phyloP scores from a whole-genome alignment of 2,888 invertebrate species.

The Scrobipalpa costella region DNA sequence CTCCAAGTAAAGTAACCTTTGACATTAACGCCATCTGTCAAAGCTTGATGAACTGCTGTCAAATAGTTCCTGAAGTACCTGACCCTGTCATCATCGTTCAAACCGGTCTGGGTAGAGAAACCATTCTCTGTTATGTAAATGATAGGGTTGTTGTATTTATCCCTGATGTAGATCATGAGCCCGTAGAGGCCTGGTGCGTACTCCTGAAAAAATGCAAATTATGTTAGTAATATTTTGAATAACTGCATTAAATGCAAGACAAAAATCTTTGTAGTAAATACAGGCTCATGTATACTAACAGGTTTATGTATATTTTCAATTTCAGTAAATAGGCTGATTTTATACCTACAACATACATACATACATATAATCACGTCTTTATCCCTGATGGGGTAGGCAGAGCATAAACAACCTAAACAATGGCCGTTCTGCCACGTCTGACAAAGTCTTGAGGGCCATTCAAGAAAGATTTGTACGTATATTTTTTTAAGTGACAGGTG shows the following conservation, averaged over 20 bases:
- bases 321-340: too few species aligned
- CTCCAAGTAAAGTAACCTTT: constrained; percentile 78
- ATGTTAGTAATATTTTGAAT: too few species aligned
- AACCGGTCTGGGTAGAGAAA: constrained; percentile 53
- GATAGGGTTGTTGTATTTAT: constrained; percentile 35
- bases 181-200: constrained; percentile 37
- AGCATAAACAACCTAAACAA: too few species aligned
- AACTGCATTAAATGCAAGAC: too few species aligned
- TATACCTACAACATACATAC: background rate
- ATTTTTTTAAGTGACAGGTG: too few species aligned
- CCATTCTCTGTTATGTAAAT: constrained; percentile 76
- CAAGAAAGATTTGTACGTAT: too few species aligned
- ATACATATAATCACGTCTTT: constrained; percentile 37
- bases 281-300: too few species aligned
- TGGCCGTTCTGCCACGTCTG: too few species aligned
- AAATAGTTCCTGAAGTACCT: constrained; percentile 54
- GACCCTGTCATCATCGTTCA: constrained; percentile 56
- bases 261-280: too few species aligned
- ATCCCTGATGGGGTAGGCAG: too few species aligned
- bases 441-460: too few species aligned
- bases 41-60: constrained; percentile 52
- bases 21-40: constrained; percentile 58
- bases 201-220: constrained; percentile 31
- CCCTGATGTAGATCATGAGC: constrained; percentile 33
- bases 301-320: too few species aligned